Conservation (phyloP, 2,888 invertebrate species). For the Notocelia uddmanniana region DNA sequence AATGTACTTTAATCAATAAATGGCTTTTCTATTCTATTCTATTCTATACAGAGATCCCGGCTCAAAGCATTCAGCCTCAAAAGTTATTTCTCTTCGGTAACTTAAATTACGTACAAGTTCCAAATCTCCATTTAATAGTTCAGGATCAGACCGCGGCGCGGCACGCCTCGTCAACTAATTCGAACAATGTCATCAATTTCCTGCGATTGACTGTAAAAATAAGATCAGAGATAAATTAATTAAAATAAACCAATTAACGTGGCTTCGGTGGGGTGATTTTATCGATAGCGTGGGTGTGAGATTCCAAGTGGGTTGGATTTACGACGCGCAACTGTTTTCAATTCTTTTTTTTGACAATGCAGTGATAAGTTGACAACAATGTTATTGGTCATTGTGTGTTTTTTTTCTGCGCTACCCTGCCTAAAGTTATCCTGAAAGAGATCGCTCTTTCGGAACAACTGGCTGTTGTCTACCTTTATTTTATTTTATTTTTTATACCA, state of each 20-base stretch:
- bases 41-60: neutral
- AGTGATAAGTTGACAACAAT: neutral
- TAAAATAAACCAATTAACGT: constrained; percentile 43
- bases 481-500: too few species aligned
- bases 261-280: constrained; percentile 21
- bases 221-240: constrained; percentile 46
- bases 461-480: too few species aligned
- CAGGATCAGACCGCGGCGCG: neutral
- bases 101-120: neutral
- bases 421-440: too few species aligned
- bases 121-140: constrained; percentile 3
- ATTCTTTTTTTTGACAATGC: neutral
- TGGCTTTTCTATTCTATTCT: too few species aligned
- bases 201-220: constrained; percentile 26
- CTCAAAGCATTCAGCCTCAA: neutral
- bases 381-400: neutral
- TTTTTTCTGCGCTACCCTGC: neutral
- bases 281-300: constrained; percentile 38
- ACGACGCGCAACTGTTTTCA: constrained; percentile 6
- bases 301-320: constrained; percentile 18
- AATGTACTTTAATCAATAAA: too few species aligned
- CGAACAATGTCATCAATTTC: constrained; percentile 35
- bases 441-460: too few species aligned
- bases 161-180: constrained; percentile 4
- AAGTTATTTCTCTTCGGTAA: neutral